Evolutionary conservation across 2,113 vertebrate genomes (phyloP).

Genomic region (Stegostoma tigrinum): DNA sequence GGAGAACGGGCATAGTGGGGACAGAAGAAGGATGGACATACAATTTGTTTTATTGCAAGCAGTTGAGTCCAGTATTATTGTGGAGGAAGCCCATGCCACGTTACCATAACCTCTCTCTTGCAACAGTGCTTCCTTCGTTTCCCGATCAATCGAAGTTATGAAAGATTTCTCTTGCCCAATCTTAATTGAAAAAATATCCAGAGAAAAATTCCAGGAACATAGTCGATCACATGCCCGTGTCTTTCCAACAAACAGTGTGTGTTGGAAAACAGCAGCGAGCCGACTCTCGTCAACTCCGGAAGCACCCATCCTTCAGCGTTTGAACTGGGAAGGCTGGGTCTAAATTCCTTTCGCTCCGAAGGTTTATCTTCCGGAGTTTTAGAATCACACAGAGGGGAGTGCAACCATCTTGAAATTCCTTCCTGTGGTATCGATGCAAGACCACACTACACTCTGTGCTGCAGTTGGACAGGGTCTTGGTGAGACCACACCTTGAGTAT

Average conservation of each 20-base stretch:
- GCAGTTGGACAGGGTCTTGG: too few relatives aligned
- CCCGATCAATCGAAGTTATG: background rate
- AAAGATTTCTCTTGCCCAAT: constrained; percentile 1
- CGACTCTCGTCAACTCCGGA: background rate
- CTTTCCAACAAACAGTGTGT: background rate
- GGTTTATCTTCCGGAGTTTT: background rate
- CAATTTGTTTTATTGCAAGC: background rate
- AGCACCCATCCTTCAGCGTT: background rate
- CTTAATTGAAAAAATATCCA: background rate
- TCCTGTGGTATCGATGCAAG: background rate
- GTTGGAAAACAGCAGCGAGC: background rate
- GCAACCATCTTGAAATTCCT: background rate
- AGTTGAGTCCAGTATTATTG: background rate
- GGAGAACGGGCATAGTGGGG: background rate
- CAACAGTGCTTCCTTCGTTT: background rate
- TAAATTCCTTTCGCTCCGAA: background rate
- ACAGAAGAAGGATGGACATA: background rate
- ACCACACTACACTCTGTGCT: background rate
- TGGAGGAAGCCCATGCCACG: background rate
- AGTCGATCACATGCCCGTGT: background rate
- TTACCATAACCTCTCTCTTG: background rate
- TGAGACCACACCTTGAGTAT: too few relatives aligned
- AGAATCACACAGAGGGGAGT: background rate
- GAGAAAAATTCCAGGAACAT: background rate
- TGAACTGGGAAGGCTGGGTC: background rate